Evolutionary conservation across 2,113 vertebrate genomes (phyloP), one percentile per base, ranked within the genome.

Genomic region (Ranitomeya variabilis): DNA sequence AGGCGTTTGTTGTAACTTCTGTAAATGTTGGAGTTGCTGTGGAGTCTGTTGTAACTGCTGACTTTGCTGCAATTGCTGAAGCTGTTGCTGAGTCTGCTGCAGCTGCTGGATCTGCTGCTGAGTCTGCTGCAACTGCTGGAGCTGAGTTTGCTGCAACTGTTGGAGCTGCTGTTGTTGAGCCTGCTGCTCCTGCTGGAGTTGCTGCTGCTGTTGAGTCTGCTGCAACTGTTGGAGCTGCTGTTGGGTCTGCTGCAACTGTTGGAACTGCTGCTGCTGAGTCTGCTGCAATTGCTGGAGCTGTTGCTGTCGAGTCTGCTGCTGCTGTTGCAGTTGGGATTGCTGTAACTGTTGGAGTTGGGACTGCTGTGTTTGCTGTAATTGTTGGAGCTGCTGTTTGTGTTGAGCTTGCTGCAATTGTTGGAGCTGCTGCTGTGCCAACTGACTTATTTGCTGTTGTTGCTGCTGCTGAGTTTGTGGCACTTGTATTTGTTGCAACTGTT

Each of bases 231-330:
- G 80, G n/a, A 76, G 95, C 66, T 69, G 92, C 71, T 94, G 90
- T 86, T 91, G 89, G 9, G 91, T 92, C 90, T 88, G 93, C 91
- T 90, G 93, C 0, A 91, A 59, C 55, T 93, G 91, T 81, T 95
- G 95, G 6, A 83, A 86, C 78, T 94, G 84, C 12, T 94, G 81
- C 9, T 13, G 23, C 23, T 86, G 94, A 55, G 92, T 94, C 54
- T 92, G 26, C 13, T 62, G 74, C 18, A 69, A 7, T 74, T 80
- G 83, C 9, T 71, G 83, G 19, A 10, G n/a, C 14, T 82, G 87
- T 11, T 85, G 80, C 81, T 89, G 87, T 6, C 7, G 55, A 14
- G 62, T 13, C 62, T 80, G 78, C 26, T 80, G 73, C 18, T 14
- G n/a, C 37, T 88, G 86, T 14, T 64, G 71, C 9, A 71, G 76